Conservation (phyloP, 2,888 invertebrate genomes). For the Idaea straminata region DNA sequence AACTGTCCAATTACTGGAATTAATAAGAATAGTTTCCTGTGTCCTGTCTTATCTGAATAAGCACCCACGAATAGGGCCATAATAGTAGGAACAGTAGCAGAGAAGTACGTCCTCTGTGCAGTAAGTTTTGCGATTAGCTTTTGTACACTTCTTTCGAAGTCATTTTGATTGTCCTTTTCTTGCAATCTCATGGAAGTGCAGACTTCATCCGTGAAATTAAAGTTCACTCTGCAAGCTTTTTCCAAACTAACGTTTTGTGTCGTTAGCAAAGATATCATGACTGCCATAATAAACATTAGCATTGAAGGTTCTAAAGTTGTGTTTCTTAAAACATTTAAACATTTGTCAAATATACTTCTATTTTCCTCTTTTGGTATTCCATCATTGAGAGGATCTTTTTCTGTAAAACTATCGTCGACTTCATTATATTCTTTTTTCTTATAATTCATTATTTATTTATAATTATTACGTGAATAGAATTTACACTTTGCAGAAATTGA, state of each 20-base stretch:
- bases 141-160: slow-evolving; percentile 82
- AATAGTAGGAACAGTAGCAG: slow-evolving; percentile 87
- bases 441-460: slow-evolving; percentile 8
- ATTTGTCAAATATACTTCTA: slow-evolving; percentile 38
- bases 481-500: slow-evolving; percentile 5
- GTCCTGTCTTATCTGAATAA: slow-evolving; percentile 84
- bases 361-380: slow-evolving; percentile 20
- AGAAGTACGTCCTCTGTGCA: slow-evolving; percentile 89
- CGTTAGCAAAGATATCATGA: slow-evolving; percentile 81
- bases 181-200: slow-evolving; percentile 86
- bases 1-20: slow-evolving; percentile 86
- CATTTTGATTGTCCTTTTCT: slow-evolving; percentile 75
- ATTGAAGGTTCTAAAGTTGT: slow-evolving; percentile 61
- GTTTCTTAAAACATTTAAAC: slow-evolving; percentile 36
- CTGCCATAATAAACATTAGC: slow-evolving; percentile 45
- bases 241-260: slow-evolving; percentile 90
- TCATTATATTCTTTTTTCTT: slow-evolving; percentile 13
- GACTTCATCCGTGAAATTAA: slow-evolving; percentile 84
- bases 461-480: slow-evolving; percentile 4
- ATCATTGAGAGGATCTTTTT: slow-evolving; percentile 29
- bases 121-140: slow-evolving; percentile 85
- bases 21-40: slow-evolving; percentile 87
- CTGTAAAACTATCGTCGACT: slow-evolving; percentile 13
- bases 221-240: slow-evolving; percentile 91
- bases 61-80: slow-evolving; percentile 89